Evolutionary conservation across 2,113 vertebrate genomes (phyloP).

Genomic region (Salminus brasiliensis): DNA sequence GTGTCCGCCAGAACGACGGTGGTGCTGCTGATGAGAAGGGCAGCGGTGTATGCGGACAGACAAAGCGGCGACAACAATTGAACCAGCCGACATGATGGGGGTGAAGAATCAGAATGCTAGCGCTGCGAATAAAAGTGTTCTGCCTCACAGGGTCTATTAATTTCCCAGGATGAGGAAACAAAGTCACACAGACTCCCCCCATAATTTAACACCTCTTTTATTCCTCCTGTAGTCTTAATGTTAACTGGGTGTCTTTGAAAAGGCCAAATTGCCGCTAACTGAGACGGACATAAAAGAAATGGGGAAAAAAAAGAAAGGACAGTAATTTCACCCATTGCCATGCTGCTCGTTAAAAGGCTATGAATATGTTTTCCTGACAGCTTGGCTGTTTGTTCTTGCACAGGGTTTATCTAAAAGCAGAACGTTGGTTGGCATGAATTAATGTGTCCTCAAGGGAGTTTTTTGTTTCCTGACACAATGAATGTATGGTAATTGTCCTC

Average conservation of each 20-base stretch:
- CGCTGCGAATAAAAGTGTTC: conserved; percentile 16
- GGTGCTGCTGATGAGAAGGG: conserved; percentile 48
- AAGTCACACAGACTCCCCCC: conserved; percentile 9
- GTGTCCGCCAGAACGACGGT: conserved; percentile 44
- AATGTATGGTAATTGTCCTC: not conserved
- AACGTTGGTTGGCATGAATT: not conserved
- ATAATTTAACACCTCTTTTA: conserved; percentile 5
- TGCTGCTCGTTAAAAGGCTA: not conserved
- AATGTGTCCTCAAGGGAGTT: not conserved
- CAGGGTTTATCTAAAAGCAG: not conserved
- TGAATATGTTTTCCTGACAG: conserved; percentile 6
- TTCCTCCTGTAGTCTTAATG: conserved; percentile 3
- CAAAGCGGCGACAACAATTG: not conserved
- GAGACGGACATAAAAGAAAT: not conserved
- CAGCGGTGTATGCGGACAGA: conserved; percentile 55
- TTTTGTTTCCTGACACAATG: not conserved
- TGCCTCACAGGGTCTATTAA: conserved; percentile 25
- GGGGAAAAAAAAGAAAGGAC: conserved; percentile 4
- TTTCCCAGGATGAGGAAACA: conserved; percentile 11
- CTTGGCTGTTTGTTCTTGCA: not conserved
- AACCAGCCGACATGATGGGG: conserved; percentile 11
- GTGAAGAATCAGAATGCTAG: conserved; percentile 10
- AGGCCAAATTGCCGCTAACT: not conserved
- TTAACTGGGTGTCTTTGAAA: not conserved
- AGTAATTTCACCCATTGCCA: not conserved